Conservation (phyloP, 2,797 vertebrate species). For the Rhynchonycteris naso region DNA sequence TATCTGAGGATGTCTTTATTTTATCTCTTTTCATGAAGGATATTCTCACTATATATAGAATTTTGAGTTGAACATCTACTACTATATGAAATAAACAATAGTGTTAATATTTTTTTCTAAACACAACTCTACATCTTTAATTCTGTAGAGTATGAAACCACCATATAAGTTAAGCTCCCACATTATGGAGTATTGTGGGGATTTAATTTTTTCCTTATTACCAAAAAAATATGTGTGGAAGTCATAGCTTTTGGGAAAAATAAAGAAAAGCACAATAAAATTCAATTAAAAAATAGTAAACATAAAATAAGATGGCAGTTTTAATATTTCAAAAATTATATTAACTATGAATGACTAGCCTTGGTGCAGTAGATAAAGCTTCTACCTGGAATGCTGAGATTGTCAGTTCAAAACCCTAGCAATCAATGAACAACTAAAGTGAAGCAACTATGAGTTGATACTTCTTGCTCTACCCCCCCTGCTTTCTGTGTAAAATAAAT, state of each 20-base stretch:
- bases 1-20: not conserved
- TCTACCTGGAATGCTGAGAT: no score
- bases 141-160: not conserved
- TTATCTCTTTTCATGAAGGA: not conserved
- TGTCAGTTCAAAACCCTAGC: no score
- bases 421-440: no score
- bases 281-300: not conserved
- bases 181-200: not conserved
- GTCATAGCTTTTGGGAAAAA: not conserved
- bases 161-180: not conserved
- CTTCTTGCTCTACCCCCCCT: no score
- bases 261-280: not conserved
- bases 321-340: not conserved
- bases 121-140: not conserved
- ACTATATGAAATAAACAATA: not conserved
- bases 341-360: no score
- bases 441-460: no score
- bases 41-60: not conserved
- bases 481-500: no score
- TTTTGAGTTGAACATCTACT: not conserved
- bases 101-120: not conserved
- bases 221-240: not conserved
- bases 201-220: not conserved
- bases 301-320: not conserved
- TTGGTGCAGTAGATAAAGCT: no score